Percentiles rank a stretch among this genome's conserved stretches.
phyloP scores from a whole-genome alignment of 2,113 vertebrate genomes.

The Verasper variegatus region DNA sequence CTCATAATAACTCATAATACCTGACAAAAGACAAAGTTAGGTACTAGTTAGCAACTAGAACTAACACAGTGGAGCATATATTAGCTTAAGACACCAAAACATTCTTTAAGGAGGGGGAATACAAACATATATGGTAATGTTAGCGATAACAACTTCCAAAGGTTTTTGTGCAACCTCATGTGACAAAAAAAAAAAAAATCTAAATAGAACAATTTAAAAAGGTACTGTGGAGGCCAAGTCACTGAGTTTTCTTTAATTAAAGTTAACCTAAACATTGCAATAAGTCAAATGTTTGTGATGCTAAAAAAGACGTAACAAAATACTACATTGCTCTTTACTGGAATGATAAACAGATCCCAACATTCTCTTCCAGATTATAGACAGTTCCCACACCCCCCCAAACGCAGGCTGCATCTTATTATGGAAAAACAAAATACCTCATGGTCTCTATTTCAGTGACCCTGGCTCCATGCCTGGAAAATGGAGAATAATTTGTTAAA shows the following conservation, averaged over 20 bases:
- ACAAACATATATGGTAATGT: no score
- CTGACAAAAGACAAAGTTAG: no score
- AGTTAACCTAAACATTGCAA: not conserved
- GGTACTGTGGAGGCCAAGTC: not conserved
- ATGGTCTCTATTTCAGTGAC: conserved; percentile 60
- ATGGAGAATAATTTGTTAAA: conserved; percentile 65
- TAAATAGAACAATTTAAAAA: no score
- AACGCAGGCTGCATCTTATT: conserved; percentile 54
- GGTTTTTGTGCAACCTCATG: no score
- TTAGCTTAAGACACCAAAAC: no score
- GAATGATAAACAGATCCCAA: conserved; percentile 40
- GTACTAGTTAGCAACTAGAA: no score
- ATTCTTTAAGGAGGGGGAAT: no score
- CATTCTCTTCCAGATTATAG: conserved; percentile 40
- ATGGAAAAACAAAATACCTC: conserved; percentile 69
- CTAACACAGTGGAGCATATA: no score
- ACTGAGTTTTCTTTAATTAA: not conserved
- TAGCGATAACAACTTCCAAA: no score
- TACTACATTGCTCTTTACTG: conserved; percentile 7
- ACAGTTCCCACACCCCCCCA: conserved; percentile 60
- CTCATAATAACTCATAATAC: no score
- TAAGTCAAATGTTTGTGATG: conserved; percentile 7
- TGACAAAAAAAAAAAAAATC: no score
- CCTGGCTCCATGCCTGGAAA: conserved; percentile 76
- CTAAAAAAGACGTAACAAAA: conserved; percentile 4